Base-by-base conservation (phyloP, 1,140 invertebrate genomes). In the Aporrectodea caliginosa region DNA sequence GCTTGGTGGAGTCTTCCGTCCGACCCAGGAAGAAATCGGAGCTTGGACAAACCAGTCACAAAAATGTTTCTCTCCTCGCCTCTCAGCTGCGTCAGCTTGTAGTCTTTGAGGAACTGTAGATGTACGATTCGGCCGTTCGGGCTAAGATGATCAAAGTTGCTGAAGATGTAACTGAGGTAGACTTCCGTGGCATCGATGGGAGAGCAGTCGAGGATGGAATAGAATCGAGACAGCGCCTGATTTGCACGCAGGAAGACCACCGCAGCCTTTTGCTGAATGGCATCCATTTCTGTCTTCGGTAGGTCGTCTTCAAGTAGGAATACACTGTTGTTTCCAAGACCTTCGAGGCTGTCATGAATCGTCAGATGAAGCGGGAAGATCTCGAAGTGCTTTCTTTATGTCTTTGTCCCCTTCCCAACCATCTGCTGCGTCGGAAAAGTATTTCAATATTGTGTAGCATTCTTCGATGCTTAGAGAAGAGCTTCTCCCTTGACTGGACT, bases 361-460 rank as follows among this genome's bases (percentile, higher is more conserved):
- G 76, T 78, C 29, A 78, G 35, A 69, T 72, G 76, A 34, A 81
- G 35, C 12, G n/a, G 80, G 80, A 22, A 81, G 71, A 1, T 35
- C n/a, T 1, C 69, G 76, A 1, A 81, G 71, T 1, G 32, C 33
- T 16, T 69, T 71, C 22, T 35, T 69, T 2, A 35, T 34, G 69
- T 73, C 77, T 30, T 16, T n/a, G 69, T 81, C 77, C 6, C 69
- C 29, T 33, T 43, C 43, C 80, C 80, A 81, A 12, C 33, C 16
- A 31, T 43, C 58, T 2, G 35, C 33, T 2, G 76, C 14, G 32
- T 81, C 80, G 33, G 35, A 58, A 33, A 78, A 81, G 34, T 81
- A 81, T 32, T 81, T 81, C 22, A 78, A 35, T n/a, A 81, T 78
- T 22, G 73, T 69, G 6, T 35, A 68, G 72, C 80, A 78, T 73